Evolutionary conservation across 1,140 invertebrate genomes (phyloP), one percentile per base, ranked within the genome.

Genomic region (Pentalonia nigronervosa): DNA sequence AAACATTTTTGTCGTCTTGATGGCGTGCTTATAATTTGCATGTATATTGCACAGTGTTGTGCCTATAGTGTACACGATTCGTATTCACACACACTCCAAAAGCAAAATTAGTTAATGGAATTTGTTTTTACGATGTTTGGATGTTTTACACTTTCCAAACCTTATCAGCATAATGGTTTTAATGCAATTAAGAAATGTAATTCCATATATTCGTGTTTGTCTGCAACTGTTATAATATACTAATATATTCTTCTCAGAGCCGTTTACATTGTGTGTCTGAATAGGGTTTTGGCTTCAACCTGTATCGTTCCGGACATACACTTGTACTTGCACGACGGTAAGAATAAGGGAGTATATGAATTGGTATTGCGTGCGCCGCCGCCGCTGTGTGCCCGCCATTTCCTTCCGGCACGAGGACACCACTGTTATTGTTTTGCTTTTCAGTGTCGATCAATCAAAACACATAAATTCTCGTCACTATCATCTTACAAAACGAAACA

Each of bases 161-260:
- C 17, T 87, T 87, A 87, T 87, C 86, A 87, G 86, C 86, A 87
- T 87, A 87, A 87, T 87, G 86, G 86, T 48, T 48, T 87, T 87
- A 87, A 87, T 87, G 45, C 45, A 48, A 48, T 87, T 87, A 87
- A 87, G 45, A 87, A 87, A 87, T 87, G 45, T 87, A 48, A 87
- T 87, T 87, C 47, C 86, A 87, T 48, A 87, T 87, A 84, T 45
- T 41, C 83, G 83, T 45, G 36, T 84, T 30, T 84, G 83, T 84
- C 36, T 84, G 83, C 36, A 45, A 84, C 83, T 84, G 36, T 23
- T 84, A 84, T 84, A 84, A 36, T 84, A 41, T 36, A 83, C 76
- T 36, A 83, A 83, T 83, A 83, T 83, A 84, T 76, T 76, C 60
- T 76, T 83, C n/a, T 83, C 41, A 83, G 20, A 41, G n/a, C 21